Percentiles rank a stretch among this genome's conserved stretches.
phyloP scores from a whole-genome alignment of 2,888 invertebrate species.

The Minunthozetes semirufus region DNA sequence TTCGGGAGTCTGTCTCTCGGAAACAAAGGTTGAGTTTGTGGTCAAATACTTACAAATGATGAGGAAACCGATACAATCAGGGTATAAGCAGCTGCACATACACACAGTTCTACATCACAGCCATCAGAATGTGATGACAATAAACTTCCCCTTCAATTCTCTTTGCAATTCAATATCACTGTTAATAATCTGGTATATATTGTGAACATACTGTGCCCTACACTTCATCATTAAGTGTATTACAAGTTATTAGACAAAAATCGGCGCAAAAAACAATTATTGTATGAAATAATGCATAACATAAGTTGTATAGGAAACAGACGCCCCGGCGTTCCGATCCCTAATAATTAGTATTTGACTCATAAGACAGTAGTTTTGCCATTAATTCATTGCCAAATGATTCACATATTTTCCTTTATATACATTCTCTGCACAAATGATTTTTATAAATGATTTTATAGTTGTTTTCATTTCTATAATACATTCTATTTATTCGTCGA shows the following conservation, averaged over 20 bases:
- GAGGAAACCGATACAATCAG: conserved; percentile 28
- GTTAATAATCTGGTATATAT: neutral
- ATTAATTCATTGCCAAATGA: neutral
- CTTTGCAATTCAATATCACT: neutral
- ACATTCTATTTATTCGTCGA: neutral
- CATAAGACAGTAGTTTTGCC: neutral
- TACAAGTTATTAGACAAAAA: conserved; percentile 1
- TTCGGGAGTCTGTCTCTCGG: neutral
- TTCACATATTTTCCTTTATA: neutral
- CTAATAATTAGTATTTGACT: neutral
- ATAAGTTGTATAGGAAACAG: conserved; percentile 15
- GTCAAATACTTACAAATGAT: conserved; percentile 20
- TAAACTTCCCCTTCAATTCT: conserved; percentile 28
- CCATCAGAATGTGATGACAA: conserved; percentile 8
- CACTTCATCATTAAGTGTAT: neutral
- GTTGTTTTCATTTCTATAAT: neutral
- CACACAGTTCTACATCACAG: too few species aligned
- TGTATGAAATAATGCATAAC: conserved; percentile 13
- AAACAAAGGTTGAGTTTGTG: conserved; percentile 19
- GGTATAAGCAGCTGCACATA: conserved; percentile 24
- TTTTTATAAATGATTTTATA: neutral
- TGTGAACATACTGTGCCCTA: neutral
- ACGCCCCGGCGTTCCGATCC: conserved; percentile 18
- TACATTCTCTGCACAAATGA: neutral
- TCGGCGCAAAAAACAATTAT: conserved; percentile 19